These are phyloP conservation scores for Trinorchestia longiramus DNA, from an alignment of 1,140 invertebrate genomes.

Conservation along the genomic window DNA sequence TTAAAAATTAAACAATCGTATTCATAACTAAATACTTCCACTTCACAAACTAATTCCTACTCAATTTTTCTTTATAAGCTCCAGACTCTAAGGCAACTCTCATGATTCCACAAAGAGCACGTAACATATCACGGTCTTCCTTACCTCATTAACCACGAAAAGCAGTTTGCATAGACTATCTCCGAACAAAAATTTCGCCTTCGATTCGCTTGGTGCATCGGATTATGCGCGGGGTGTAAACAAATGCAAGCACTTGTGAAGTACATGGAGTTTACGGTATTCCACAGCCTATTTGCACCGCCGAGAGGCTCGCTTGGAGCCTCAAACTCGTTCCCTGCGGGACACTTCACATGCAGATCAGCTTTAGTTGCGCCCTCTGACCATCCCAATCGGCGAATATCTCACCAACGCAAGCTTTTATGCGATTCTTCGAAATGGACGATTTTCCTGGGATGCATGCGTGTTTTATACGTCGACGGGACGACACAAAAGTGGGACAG, in stretches of 20 bases:
- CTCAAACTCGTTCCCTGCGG: constrained; percentile 30
- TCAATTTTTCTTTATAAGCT: neutral
- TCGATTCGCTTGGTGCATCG: neutral
- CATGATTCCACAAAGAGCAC: neutral
- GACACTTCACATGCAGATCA: constrained; percentile 49
- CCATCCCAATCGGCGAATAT: constrained; percentile 43
- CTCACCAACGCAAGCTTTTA: constrained; percentile 34
- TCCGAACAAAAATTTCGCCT: neutral
- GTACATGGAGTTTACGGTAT: neutral
- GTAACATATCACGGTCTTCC: neutral
- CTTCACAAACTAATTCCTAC: neutral
- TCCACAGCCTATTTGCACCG: constrained; percentile 1
- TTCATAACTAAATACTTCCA: neutral
- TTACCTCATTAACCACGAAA: neutral
- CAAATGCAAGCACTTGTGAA: constrained; percentile 30
- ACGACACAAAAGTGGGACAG: neutral
- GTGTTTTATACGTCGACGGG: neutral
- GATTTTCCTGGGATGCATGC: constrained; percentile 19
- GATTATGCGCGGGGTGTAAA: constrained; percentile 2
- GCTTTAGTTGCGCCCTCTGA: constrained; percentile 41
- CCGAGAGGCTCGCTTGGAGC: neutral
- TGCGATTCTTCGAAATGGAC: constrained; percentile 51
- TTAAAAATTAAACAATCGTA: no score
- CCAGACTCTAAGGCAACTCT: neutral
- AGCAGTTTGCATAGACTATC: neutral